These are phyloP conservation scores for Siniperca scherzeri DNA, from an alignment of 2,797 vertebrate species.

Conservation along the genomic window DNA sequence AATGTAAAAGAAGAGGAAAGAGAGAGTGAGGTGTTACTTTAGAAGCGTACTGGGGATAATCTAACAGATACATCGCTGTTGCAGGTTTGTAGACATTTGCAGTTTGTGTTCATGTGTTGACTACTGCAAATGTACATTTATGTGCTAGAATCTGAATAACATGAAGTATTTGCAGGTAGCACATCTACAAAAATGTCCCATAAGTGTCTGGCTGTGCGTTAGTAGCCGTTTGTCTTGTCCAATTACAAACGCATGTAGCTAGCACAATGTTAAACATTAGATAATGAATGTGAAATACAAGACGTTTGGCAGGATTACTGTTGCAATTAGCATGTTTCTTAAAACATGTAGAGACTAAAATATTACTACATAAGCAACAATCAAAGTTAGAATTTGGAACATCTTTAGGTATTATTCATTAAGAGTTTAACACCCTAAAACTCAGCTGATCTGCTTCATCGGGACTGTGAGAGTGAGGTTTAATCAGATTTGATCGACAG, in stretches of 20 bases:
- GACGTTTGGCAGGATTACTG: not conserved
- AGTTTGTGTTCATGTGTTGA: not conserved
- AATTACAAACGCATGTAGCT: not conserved
- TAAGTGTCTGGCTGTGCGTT: not conserved
- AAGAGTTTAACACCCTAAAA: not conserved
- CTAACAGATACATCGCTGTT: not conserved
- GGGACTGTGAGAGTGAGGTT: too few species aligned
- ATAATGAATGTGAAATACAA: not conserved
- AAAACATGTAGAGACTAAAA: not conserved
- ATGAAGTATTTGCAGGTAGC: not conserved
- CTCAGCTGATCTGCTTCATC: not conserved
- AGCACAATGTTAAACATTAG: not conserved
- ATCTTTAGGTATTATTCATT: not conserved
- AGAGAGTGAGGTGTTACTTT: not conserved
- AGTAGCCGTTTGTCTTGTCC: not conserved
- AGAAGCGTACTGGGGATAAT: not conserved
- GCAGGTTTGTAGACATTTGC: not conserved
- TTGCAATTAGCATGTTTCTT: not conserved
- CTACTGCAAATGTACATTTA: not conserved
- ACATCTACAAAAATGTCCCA: not conserved
- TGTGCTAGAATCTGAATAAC: not conserved
- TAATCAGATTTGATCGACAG: too few species aligned
- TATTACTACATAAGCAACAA: not conserved
- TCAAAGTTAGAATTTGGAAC: not conserved
- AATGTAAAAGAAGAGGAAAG: not conserved